phyloP scores from a whole-genome alignment of 2,113 vertebrate genomes.

The Petrocephalus microphthalmus region DNA sequence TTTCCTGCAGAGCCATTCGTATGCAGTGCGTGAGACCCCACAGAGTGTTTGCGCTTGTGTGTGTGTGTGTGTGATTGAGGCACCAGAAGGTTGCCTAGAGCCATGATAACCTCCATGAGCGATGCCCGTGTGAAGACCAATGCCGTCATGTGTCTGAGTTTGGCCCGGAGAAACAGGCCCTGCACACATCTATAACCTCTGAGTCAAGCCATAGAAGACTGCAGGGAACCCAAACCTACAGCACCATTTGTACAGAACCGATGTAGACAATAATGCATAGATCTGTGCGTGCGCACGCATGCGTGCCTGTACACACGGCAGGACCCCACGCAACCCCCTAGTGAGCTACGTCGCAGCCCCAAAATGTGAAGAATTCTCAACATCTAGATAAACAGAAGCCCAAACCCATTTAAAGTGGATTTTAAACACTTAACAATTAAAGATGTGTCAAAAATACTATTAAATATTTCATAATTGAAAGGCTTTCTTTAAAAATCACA shows the following conservation, averaged over 20 bases:
- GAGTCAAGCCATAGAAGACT: conserved; percentile 19
- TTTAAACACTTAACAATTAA: neutral
- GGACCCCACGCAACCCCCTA: neutral
- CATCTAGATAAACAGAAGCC: neutral
- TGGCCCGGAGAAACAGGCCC: neutral
- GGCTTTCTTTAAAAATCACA: neutral
- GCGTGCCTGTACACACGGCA: neutral
- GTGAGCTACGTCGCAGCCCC: neutral
- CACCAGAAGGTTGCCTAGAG: neutral
- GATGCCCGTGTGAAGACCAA: neutral
- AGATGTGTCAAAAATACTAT: neutral
- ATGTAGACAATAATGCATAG: neutral
- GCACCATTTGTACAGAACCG: conserved; percentile 5
- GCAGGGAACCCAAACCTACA: conserved; percentile 15
- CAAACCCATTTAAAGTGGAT: neutral
- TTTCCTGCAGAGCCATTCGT: neutral
- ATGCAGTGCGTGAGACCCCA: neutral
- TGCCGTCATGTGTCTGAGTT: neutral
- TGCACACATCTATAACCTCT: conserved; percentile 3
- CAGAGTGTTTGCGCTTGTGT: neutral
- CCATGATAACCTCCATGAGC: neutral
- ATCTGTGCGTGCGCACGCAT: neutral
- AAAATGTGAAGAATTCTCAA: neutral
- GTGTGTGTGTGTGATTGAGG: neutral
- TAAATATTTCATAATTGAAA: neutral